Base-by-base conservation (phyloP, 35 echinoderm and acorn worm genomes). In the Apostichopus californicus region DNA sequence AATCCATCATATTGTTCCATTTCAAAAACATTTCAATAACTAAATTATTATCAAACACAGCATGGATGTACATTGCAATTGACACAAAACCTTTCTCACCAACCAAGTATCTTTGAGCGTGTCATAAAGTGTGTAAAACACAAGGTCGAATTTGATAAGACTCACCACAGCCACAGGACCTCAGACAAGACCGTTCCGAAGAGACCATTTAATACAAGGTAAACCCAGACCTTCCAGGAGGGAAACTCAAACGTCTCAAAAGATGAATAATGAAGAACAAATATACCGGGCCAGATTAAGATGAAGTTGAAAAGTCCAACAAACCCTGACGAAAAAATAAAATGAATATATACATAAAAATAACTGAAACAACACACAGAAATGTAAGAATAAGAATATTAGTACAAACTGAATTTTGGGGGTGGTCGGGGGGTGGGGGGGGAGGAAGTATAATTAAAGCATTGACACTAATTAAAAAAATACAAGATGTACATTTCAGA, bases 101-200 rank as follows among this genome's bases (percentile, higher is more conserved):
- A 46, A 0, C 34, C 34, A 46, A 46, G 34, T 46, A 46, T 46
- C 34, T 46, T 46, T 46, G 34, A 68, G 64, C 64, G 9, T 68
- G 64, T 68, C 18, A 14, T 68, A 68, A 68, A 68, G 64, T 68
- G 11, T 68, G 5, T 68, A 5, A 5, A 68, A 14, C 5, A 15
- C 34, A 46, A 4, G 64, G 18, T 68, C 1, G 13, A 11, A 14
- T 11, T 68, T 22, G 71, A 75, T 75, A 3, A 75, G 22, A 71
- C 97, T 95, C 89, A 98, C 97, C 97, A 99, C 28, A 99, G 90
- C 97, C 97, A 99, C 2, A 99, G 92, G 60, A 99, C 94, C 64
- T 99, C 97, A 56, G 97, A 96, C 5, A 99, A 88, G 0, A 99
- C 95, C 24, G 97, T 99, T 26, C 97, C 97, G 14, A 99, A 87